A percentile compares a stretch with the other conserved stretches of the same genome.
phyloP scores from a whole-genome alignment of 2,888 invertebrate genomes.

The Chalcis sispes region DNA sequence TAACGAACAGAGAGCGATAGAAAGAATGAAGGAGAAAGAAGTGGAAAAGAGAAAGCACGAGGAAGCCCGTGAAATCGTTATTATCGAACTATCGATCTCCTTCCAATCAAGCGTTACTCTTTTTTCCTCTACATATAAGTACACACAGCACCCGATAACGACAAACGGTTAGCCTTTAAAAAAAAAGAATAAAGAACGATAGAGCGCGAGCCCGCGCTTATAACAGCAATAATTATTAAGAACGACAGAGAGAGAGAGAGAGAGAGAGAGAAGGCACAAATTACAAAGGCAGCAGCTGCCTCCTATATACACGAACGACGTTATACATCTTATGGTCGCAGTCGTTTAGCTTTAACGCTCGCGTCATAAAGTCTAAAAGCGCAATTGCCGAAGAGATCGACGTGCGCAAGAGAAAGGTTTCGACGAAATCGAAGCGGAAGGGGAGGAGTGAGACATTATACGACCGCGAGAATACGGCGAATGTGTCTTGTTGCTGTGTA shows the following conservation, averaged over 20 bases:
- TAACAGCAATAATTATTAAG: conserved; percentile 48
- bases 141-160: conserved; percentile 2
- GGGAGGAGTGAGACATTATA: conserved; percentile 3
- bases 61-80: background rate
- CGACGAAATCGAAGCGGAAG: background rate
- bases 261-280: conserved; percentile 11
- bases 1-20: conserved; percentile 19
- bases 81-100: background rate
- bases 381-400: conserved; percentile 21
- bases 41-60: no score
- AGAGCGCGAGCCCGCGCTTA: conserved; percentile 11
- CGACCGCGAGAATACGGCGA: background rate
- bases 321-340: no score
- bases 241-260: conserved; percentile 7
- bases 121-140: background rate
- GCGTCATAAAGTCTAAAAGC: conserved; percentile 42
- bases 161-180: conserved; percentile 29
- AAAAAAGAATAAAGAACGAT: background rate
- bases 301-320: no score
- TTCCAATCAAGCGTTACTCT: no score
- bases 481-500: background rate
- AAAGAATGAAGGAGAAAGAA: no score
- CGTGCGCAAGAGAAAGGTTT: background rate
- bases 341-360: conserved; percentile 19
- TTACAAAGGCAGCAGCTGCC: conserved; percentile 42